Percentiles rank a stretch among this genome's conserved stretches.
Conservation (phyloP, 35 echinoderm and acorn worm species). For the Ophiothrix spiculata region DNA sequence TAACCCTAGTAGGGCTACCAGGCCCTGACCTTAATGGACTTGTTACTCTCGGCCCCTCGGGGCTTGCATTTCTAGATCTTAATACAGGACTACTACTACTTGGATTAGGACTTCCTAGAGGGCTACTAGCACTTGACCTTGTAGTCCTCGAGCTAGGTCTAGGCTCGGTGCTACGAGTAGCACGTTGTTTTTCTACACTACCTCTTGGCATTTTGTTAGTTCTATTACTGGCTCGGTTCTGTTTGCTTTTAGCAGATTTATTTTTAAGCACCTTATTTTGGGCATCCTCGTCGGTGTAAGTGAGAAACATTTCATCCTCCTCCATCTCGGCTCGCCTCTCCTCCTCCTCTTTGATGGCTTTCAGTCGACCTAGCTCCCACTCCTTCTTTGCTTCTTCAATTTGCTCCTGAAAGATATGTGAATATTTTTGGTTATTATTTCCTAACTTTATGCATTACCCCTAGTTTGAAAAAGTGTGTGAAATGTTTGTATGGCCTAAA, state of each 20-base stretch:
- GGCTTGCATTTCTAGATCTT: neutral
- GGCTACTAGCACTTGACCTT: slow-evolving; percentile 30
- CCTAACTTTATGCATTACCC: no score
- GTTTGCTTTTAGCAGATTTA: neutral
- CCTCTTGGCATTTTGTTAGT: neutral
- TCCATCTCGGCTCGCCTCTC: slow-evolving; percentile 84
- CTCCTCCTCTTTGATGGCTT: slow-evolving; percentile 80
- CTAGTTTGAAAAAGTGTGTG: no score
- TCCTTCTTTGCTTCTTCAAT: slow-evolving; percentile 94
- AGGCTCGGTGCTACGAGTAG: neutral
- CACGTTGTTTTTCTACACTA: neutral
- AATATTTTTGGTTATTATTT: no score
- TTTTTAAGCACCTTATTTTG: slow-evolving; percentile 97
- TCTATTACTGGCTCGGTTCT: slow-evolving; percentile 24
- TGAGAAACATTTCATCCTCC: slow-evolving; percentile 94
- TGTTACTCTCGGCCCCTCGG: neutral
- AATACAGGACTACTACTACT: slow-evolving; percentile 30
- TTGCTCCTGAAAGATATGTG: slow-evolving; percentile 74
- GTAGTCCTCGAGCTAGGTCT: slow-evolving; percentile 8
- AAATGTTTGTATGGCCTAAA: no score
- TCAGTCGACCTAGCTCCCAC: slow-evolving; percentile 86
- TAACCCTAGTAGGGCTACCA: neutral
- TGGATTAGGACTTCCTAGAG: neutral
- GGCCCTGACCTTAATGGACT: neutral
- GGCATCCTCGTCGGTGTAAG: slow-evolving; percentile 80